Base-by-base conservation (phyloP, 2,113 vertebrate genomes). In the Seriola aureovittata region DNA sequence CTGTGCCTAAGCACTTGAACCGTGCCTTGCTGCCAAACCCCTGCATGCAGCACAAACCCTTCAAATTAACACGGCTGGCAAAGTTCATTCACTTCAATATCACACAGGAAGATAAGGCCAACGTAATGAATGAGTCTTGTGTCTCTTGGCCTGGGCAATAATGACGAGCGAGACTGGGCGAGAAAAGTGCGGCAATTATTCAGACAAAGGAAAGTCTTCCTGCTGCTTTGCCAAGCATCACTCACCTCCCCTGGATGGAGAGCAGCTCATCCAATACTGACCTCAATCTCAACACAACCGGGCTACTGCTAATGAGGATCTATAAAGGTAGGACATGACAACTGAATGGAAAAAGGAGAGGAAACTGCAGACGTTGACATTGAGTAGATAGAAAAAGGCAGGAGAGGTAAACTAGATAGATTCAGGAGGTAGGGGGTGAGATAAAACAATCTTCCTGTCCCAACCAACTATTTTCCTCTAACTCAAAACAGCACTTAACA, bases 401-500 rank as follows among this genome's bases (percentile, higher is more conserved):
- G n/a, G 3, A 23, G 36, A 23, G 19, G 19, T 29, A 66, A 74
- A 67, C 66, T 32, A 63, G 44, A 81, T 10, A 71, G 21, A 77
- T 71, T 64, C 68, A 55, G 60, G 55, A 74, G 57, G 71, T 54
- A 64, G 64, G 64, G 10, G 34, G 25, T 4, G 4, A 66, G 70
- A 78, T 77, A 81, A 82, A 44, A 32, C 60, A 50, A 63, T 70
- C 64, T 50, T 75, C 46, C 69, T 57, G 10, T 52, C 67, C 42
- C 73, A 82, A 58, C 42, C 50, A 46, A 62, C 74, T 75, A 66
- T 88, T 85, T 80, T 68, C 66, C 73, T 73, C 76, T 0, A 32
- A 78, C n/a, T 78, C 59, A 68, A 86, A 85, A 75, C 59, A 80
- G 32, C 70, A 48, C 78, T 83, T 87, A 86, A 91, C 86, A 85